A percentile compares a stretch with the other conserved stretches of the same genome.
These are phyloP conservation scores for Micropoecilia bifurca DNA, from an alignment of 2,797 vertebrate genomes.

Conservation along the genomic window DNA sequence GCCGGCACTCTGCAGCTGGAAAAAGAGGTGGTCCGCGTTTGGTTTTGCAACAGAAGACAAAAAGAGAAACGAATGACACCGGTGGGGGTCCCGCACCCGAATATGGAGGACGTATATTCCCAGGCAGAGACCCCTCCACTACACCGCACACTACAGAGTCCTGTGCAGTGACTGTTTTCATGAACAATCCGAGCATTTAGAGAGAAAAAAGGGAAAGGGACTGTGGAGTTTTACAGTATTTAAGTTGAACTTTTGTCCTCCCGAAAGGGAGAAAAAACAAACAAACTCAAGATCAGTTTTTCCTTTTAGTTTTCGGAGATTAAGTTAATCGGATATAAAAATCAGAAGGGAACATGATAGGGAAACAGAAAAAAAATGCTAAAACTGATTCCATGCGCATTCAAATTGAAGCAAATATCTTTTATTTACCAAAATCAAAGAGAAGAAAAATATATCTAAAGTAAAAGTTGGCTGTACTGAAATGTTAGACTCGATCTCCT, in stretches of 20 bases:
- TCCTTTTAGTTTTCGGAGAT: conserved; percentile 75
- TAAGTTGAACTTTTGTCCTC: conserved; percentile 81
- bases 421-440: conserved; percentile 81
- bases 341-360: conserved; percentile 56
- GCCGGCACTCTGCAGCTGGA: conserved; percentile 98
- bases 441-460: conserved; percentile 70
- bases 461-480: conserved; percentile 71
- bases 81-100: conserved; percentile 92
- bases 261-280: conserved; percentile 52
- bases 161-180: conserved; percentile 93
- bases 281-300: conserved; percentile 75
- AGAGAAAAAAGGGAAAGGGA: conserved; percentile 69
- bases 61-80: conserved; percentile 99
- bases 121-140: conserved; percentile 93
- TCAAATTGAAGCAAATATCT: conserved; percentile 82
- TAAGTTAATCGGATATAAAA: conserved; percentile 66
- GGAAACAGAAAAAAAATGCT: conserved; percentile 59
- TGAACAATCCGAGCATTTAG: conserved; percentile 78
- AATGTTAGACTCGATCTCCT: conserved; percentile 72
- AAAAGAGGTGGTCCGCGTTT: conserved; percentile 99
- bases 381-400: conserved; percentile 67
- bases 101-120: conserved; percentile 99
- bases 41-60: conserved; percentile 99
- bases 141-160: conserved; percentile 93
- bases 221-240: conserved; percentile 87